Percentiles rank a stretch among this genome's conserved stretches.
Conservation (phyloP, 53 echinoderm and acorn worm species). For the Holothuria scabra region DNA sequence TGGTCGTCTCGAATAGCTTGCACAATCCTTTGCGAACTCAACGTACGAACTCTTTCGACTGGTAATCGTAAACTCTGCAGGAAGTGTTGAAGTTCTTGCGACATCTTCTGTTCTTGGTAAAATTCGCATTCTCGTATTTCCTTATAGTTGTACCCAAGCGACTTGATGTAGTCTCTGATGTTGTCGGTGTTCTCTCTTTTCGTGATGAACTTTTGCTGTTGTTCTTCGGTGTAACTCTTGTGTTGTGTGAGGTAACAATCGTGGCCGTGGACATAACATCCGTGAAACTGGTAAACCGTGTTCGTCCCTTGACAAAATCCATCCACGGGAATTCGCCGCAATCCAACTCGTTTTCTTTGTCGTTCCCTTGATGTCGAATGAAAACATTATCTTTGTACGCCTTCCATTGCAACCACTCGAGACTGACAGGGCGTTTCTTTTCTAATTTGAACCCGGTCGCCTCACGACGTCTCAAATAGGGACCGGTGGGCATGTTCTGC, state of each 20-base stretch:
- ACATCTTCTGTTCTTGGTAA: background rate
- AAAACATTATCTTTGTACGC: background rate
- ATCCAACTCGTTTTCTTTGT: background rate
- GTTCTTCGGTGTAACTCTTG: background rate
- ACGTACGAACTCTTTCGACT: background rate
- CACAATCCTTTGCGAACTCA: slow-evolving; percentile 21
- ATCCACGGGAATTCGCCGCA: slow-evolving; percentile 4
- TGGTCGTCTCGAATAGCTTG: slow-evolving; percentile 24
- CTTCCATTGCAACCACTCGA: slow-evolving; percentile 10
- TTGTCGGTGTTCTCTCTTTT: background rate
- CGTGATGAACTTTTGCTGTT: background rate
- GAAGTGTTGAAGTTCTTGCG: background rate
- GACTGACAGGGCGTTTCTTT: background rate
- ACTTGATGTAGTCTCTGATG: slow-evolving; percentile 35
- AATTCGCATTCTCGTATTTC: slow-evolving; percentile 56
- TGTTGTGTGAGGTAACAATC: background rate
- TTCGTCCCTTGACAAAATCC: background rate
- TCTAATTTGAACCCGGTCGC: background rate
- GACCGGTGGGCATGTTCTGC: slow-evolving; percentile 59
- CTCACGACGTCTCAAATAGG: slow-evolving; percentile 22
- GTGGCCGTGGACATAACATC: slow-evolving; percentile 51
- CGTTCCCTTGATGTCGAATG: slow-evolving; percentile 46
- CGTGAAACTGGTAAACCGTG: slow-evolving; percentile 62
- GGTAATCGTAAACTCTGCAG: slow-evolving; percentile 6
- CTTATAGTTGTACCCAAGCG: slow-evolving; percentile 37